Conservation (phyloP, 2,888 invertebrate species). For the Xanthia icteritia region DNA sequence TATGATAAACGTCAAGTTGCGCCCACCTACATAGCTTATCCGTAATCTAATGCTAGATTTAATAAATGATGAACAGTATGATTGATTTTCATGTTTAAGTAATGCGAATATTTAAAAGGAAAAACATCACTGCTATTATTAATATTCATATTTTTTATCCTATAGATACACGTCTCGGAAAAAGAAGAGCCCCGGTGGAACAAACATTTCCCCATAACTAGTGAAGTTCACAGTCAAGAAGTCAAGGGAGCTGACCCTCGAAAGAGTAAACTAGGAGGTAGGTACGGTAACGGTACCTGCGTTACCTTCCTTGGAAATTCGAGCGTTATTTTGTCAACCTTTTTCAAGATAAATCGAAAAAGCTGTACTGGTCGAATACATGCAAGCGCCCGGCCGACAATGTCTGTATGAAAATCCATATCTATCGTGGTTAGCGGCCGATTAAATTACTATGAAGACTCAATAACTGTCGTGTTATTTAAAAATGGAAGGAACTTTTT, state of each 20-base stretch:
- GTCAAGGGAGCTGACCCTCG: background rate
- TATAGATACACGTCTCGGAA: background rate
- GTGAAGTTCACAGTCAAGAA: background rate
- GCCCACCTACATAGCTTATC: conserved; percentile 76
- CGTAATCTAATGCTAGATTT: conserved; percentile 62
- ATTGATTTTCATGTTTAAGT: conserved; percentile 56
- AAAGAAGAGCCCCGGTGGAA: background rate
- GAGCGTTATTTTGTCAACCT: no score
- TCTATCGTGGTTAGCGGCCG: no score
- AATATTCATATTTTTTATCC: background rate
- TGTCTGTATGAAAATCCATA: no score
- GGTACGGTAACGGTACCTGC: no score
- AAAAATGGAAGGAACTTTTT: no score
- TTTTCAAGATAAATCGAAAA: no score
- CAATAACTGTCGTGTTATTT: no score
- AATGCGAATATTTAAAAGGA: conserved; percentile 51
- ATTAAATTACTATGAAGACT: no score
- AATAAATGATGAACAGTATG: conserved; percentile 62
- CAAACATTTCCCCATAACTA: background rate
- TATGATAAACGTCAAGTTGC: conserved; percentile 75
- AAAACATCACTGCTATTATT: conserved; percentile 24
- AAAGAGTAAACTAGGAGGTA: background rate
- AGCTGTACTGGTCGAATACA: no score
- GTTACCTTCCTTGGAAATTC: no score
- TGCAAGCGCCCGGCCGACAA: no score